Evolutionary conservation across 2,113 vertebrate species (phyloP), one percentile per base, ranked within the genome.

Genomic region (Cyphotilapia sp.): DNA sequence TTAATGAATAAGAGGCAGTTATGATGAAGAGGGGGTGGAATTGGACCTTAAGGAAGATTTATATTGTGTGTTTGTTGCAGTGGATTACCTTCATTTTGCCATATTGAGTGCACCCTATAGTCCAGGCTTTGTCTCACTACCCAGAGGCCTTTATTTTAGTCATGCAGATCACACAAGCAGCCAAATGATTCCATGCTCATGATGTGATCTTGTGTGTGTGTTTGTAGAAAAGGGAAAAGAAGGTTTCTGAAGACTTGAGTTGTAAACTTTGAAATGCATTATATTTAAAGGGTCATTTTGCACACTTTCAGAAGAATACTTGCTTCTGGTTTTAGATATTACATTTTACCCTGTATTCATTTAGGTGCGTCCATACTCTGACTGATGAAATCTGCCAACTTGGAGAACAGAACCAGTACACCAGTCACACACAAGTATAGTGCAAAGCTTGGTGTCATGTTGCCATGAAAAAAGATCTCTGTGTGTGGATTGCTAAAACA

Each of bases 71-170:
- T 80, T 85, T 87, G 83, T 57, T 90, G 90, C 87, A 93, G 91
- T 88, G 74, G 89, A 81, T 87, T 92, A 92, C 94, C 96, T 95
- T 95, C 87, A 96, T 95, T 95, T 95, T 92, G 84, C 69, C 83
- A 92, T 95, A 96, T 95, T 94, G 94, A 95, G 95, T 95, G 93
- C 89, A 93, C 92, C 91, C 92, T 92, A 92, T 94, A 94, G 94
- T 93, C 92, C 91, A 89, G 88, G 89, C 90, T 86, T 74, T 84
- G 85, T 89, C 85, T 90, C 69, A 80, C 87, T 90, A 89, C 51
- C 49, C 83, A 93, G 61, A 88, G 92, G 80, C 90, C 87, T 89
- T 92, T 86, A 51, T 78, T 78, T 78, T 13, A 51, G 27, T n/a
- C 17, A 51, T 78, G 27, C 17, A 83, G 81, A 82, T 91, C 69